These are phyloP conservation scores for Bellardia bayeri DNA, from an alignment of 2,888 invertebrate genomes.

Conservation along the genomic window DNA sequence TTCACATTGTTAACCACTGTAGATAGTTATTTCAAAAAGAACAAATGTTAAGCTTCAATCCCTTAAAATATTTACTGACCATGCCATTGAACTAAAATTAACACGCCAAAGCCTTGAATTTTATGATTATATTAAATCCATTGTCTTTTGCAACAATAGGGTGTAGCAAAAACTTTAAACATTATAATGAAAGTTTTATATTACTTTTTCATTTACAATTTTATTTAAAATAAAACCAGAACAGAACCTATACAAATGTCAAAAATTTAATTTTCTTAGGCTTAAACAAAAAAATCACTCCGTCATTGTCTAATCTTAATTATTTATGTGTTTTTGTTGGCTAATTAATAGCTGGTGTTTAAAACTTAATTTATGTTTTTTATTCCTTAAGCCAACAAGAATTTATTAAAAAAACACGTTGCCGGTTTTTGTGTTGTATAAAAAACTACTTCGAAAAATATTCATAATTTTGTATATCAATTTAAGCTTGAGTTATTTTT, in stretches of 20 bases:
- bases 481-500: background rate
- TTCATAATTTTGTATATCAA: background rate
- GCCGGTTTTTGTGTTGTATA: background rate
- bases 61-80: background rate
- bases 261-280: background rate
- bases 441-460: background rate
- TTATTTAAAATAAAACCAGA: no score
- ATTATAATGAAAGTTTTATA: conserved; percentile 5
- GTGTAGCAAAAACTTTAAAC: background rate
- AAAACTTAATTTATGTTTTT: conserved; percentile 25
- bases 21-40: no score
- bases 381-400: conserved; percentile 11
- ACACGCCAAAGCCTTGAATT: background rate
- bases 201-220: background rate
- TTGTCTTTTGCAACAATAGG: background rate
- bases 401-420: background rate
- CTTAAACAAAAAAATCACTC: background rate
- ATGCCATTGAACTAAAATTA: background rate
- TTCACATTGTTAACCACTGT: no score
- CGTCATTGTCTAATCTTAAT: background rate
- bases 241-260: background rate
- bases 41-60: no score
- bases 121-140: background rate
- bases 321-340: background rate
- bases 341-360: conserved; percentile 24